These are phyloP conservation scores for Protodeltote pygarga DNA, from an alignment of 2,888 invertebrate genomes.

Conservation along the genomic window DNA sequence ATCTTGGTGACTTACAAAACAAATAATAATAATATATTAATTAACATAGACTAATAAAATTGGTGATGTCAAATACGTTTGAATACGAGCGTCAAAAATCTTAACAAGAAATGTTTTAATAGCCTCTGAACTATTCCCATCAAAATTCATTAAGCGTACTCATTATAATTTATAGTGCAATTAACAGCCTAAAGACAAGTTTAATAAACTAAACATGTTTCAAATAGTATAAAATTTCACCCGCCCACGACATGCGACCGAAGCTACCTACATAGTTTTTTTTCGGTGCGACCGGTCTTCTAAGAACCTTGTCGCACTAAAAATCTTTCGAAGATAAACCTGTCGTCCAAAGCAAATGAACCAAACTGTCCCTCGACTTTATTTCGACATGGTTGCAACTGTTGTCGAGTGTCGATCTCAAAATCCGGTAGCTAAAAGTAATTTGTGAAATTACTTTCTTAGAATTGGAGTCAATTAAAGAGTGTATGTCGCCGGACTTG, in stretches of 20 bases:
- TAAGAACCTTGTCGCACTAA: constrained; percentile 67
- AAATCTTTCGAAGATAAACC: constrained; percentile 11
- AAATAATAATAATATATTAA: constrained; percentile 3
- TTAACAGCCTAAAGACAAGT: constrained; percentile 41
- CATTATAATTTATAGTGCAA: constrained; percentile 42
- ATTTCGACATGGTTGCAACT: constrained; percentile 65
- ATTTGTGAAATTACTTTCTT: constrained; percentile 87
- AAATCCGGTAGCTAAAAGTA: constrained; percentile 85
- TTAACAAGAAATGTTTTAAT: constrained; percentile 35
- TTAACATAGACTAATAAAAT: too few species aligned
- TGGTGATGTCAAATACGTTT: constrained; percentile 4
- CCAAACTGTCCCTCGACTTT: constrained; percentile 5
- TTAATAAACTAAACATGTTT: constrained; percentile 52
- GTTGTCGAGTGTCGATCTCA: constrained; percentile 71
- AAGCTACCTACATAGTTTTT: constrained; percentile 57
- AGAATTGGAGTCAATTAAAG: constrained; percentile 85
- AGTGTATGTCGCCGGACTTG: constrained; percentile 43
- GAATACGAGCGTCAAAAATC: constrained; percentile 31
- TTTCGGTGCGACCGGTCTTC: constrained; percentile 67
- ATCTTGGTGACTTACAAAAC: background rate
- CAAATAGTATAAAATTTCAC: constrained; percentile 60
- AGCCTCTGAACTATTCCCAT: constrained; percentile 23
- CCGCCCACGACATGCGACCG: constrained; percentile 64
- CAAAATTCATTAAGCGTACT: constrained; percentile 38
- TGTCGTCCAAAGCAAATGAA: constrained; percentile 15